Evolutionary conservation across 2,888 invertebrate genomes (phyloP).

Genomic region (Charanyca ferruginea): DNA sequence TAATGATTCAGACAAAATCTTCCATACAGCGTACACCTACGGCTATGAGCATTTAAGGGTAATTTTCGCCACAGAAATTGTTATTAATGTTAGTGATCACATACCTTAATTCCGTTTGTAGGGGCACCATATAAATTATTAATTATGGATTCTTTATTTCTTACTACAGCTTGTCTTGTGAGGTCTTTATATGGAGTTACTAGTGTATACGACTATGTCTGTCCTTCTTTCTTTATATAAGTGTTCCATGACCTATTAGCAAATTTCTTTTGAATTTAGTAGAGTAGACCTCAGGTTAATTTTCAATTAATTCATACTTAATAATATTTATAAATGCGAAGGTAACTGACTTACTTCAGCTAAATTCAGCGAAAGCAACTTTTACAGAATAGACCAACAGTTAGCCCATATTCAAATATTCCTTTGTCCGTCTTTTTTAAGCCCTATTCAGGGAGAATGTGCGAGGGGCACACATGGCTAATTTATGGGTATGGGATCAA

Average conservation of each 20-base stretch:
- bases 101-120: conserved; percentile 45
- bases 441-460: too few relatives aligned
- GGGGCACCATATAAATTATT: conserved; percentile 45
- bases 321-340: too few relatives aligned
- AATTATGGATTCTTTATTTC: conserved; percentile 26
- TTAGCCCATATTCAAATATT: too few relatives aligned
- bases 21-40: conserved; percentile 39
- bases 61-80: conserved; percentile 59
- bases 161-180: conserved; percentile 43
- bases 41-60: conserved; percentile 60
- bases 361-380: too few relatives aligned
- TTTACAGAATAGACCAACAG: too few relatives aligned
- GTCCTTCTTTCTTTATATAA: conserved; percentile 2
- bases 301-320: too few relatives aligned
- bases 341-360: too few relatives aligned
- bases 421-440: too few relatives aligned
- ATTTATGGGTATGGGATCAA: too few relatives aligned
- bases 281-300: too few relatives aligned
- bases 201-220: conserved; percentile 20
- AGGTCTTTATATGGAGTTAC: conserved; percentile 42
- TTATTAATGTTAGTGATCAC: conserved; percentile 50
- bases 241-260: conserved; percentile 23
- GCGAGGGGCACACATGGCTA: too few relatives aligned
- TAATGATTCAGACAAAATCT: conserved; percentile 41
- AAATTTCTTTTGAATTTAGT: not conserved